Evolutionary conservation across 2,797 vertebrate species (phyloP).

Genomic region (Tapirus indicus): DNA sequence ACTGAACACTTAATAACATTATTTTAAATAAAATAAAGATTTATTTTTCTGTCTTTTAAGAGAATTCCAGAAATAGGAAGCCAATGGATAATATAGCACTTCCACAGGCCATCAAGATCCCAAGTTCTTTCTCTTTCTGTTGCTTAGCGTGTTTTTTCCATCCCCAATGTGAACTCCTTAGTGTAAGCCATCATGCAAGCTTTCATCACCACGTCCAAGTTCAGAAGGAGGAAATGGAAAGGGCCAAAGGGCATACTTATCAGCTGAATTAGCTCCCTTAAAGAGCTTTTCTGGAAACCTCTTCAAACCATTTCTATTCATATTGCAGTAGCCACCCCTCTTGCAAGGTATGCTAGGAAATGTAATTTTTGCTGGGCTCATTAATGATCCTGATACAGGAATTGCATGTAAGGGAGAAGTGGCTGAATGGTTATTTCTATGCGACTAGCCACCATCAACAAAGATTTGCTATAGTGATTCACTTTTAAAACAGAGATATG

Average conservation of each 20-base stretch:
- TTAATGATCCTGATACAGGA: neutral
- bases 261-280: neutral
- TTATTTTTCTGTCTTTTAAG: conserved; percentile 1
- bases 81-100: neutral
- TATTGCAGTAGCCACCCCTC: neutral
- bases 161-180: neutral
- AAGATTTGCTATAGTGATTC: neutral
- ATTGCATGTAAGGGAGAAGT: neutral
- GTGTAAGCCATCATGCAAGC: neutral
- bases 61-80: neutral
- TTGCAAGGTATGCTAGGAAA: neutral
- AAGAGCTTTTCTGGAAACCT: neutral
- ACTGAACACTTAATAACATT: neutral
- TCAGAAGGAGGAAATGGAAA: neutral
- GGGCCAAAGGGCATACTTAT: neutral
- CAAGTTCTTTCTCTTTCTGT: neutral
- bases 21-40: neutral
- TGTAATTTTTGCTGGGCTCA: neutral
- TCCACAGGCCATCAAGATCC: neutral
- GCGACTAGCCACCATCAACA: neutral
- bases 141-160: neutral
- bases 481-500: neutral
- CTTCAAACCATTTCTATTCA: neutral
- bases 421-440: neutral
- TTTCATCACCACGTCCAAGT: neutral